Percentiles rank a stretch among this genome's conserved stretches.
phyloP scores from a whole-genome alignment of 2,113 vertebrate species.

The Asarcornis scutulata region DNA sequence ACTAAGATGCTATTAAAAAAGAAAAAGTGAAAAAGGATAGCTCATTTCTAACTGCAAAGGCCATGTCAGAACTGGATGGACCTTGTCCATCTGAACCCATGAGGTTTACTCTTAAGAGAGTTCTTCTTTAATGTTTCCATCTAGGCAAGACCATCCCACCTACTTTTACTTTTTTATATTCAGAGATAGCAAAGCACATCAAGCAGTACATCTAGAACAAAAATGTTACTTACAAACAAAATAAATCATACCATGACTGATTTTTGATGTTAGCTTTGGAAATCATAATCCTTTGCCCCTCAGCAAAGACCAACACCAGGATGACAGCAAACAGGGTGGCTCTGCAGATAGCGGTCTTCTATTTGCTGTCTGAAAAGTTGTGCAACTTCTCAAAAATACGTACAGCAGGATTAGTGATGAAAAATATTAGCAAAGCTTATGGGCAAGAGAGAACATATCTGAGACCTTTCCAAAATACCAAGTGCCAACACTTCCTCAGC shows the following conservation, averaged over 20 bases:
- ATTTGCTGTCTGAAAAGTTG: background rate
- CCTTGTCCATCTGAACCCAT: background rate
- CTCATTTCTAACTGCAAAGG: background rate
- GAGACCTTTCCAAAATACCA: fast-evolving
- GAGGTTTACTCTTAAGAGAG: background rate
- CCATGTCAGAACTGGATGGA: background rate
- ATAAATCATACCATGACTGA: background rate
- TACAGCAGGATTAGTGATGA: background rate
- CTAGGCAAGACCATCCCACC: background rate
- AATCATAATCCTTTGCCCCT: background rate
- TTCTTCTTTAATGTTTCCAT: background rate
- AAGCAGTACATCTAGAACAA: background rate
- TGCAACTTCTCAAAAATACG: background rate
- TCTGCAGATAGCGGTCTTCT: background rate
- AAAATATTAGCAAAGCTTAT: background rate
- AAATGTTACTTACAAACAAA: background rate
- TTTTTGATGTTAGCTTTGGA: background rate
- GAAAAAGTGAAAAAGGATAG: background rate
- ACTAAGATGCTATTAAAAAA: background rate
- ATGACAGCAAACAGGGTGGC: background rate
- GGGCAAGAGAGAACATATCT: background rate
- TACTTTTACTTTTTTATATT: background rate
- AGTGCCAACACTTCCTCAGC: background rate
- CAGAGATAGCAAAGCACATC: background rate
- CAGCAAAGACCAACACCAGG: background rate